Conservation (phyloP, 2,888 invertebrate genomes). For the Tryphoninae sp. region DNA sequence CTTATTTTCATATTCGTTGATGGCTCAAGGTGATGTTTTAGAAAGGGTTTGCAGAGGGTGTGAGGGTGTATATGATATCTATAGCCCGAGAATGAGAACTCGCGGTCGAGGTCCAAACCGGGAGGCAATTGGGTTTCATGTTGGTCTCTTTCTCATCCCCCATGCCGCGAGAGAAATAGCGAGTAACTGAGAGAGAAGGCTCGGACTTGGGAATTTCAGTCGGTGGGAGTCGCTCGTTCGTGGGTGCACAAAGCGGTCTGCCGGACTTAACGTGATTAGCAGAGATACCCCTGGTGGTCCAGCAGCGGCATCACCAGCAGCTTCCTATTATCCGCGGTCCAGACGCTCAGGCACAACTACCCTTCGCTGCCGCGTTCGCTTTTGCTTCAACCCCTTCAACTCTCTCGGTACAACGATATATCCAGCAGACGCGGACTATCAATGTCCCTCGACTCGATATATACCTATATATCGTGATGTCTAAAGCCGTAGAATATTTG, state of each 20-base stretch:
- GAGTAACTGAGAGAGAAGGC: slow-evolving; percentile 60
- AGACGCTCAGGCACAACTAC: slow-evolving; percentile 74
- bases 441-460: slow-evolving; percentile 61
- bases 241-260: slow-evolving; percentile 78
- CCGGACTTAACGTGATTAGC: slow-evolving; percentile 81
- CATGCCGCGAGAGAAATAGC: slow-evolving; percentile 32
- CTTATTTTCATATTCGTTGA: neutral
- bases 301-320: slow-evolving; percentile 51
- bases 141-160: slow-evolving; percentile 57
- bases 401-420: slow-evolving; percentile 61
- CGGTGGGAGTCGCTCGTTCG: slow-evolving; percentile 70
- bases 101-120: slow-evolving; percentile 49
- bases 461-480: neutral
- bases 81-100: slow-evolving; percentile 59
- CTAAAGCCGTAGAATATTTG: slow-evolving; percentile 2
- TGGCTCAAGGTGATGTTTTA: slow-evolving; percentile 34
- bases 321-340: slow-evolving; percentile 79
- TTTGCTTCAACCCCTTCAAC: slow-evolving; percentile 68
- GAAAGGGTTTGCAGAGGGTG: slow-evolving; percentile 22
- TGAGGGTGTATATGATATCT: slow-evolving; percentile 51
- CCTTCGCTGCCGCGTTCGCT: slow-evolving; percentile 62
- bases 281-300: slow-evolving; percentile 77
- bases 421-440: slow-evolving; percentile 64
- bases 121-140: slow-evolving; percentile 65
- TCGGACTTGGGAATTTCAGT: slow-evolving; percentile 75